phyloP scores from a whole-genome alignment of 2,888 invertebrate genomes.

The Nymphalis polychloros region DNA sequence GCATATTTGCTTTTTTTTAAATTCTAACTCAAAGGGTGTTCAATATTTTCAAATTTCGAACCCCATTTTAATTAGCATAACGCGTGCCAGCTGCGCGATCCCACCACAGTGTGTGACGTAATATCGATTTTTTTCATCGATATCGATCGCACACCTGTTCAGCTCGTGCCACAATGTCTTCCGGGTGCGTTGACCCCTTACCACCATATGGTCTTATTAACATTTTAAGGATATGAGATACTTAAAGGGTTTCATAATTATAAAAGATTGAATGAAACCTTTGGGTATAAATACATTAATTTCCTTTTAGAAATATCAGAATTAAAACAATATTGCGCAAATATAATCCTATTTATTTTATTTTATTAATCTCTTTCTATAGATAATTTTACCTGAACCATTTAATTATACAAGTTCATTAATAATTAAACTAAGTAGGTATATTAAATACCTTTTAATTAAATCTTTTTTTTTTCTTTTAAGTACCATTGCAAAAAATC shows the following conservation, averaged over 20 bases:
- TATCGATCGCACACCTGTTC: constrained; percentile 76
- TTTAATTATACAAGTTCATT: no score
- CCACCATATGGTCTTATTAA: constrained; percentile 24
- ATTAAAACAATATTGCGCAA: neutral
- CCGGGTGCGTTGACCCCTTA: constrained; percentile 60
- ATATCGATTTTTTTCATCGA: constrained; percentile 74
- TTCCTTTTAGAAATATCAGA: neutral
- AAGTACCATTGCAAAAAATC: no score
- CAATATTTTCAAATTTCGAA: constrained; percentile 52
- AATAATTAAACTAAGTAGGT: no score
- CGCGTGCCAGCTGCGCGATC: constrained; percentile 69
- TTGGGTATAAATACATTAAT: no score
- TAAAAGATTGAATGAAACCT: constrained; percentile 14
- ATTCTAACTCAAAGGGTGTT: constrained; percentile 42
- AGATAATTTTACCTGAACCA: no score
- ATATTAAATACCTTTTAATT: no score
- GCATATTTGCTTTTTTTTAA: constrained; percentile 13
- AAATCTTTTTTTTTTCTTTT: no score
- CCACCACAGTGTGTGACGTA: constrained; percentile 71
- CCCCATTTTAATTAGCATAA: constrained; percentile 61
- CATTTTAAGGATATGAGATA: constrained; percentile 14
- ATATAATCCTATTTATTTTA: neutral
- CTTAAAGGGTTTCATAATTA: constrained; percentile 25
- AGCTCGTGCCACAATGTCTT: constrained; percentile 65
- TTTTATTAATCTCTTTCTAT: neutral